These are phyloP conservation scores for Platorchestia sp. DNA, from an alignment of 1,140 invertebrate genomes.

Conservation along the genomic window DNA sequence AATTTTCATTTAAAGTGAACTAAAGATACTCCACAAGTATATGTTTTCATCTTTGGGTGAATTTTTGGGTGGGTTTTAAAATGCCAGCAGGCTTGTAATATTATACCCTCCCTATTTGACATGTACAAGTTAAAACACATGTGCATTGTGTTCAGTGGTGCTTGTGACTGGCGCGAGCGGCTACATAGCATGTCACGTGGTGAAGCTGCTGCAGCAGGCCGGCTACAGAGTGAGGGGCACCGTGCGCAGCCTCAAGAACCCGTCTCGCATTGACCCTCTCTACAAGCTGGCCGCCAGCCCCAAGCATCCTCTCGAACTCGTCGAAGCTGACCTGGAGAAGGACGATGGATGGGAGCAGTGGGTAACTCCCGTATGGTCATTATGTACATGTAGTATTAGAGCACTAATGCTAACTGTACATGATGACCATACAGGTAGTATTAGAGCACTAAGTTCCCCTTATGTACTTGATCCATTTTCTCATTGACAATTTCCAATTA, in stretches of 20 bases:
- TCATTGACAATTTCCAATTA: no score
- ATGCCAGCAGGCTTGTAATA: no score
- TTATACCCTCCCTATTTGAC: no score
- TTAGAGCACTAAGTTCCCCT: no score
- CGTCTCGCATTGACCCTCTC: slow-evolving; percentile 71
- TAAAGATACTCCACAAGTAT: no score
- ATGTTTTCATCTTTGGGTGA: no score
- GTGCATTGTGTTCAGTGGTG: slow-evolving; percentile 69
- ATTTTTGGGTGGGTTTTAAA: no score
- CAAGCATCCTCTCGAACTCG: slow-evolving; percentile 72
- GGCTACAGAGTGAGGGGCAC: slow-evolving; percentile 75
- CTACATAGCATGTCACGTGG: slow-evolving; percentile 75
- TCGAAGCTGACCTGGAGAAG: slow-evolving; percentile 72
- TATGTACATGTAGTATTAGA: background rate
- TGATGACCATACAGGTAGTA: no score
- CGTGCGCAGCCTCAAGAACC: slow-evolving; percentile 73
- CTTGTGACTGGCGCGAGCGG: slow-evolving; percentile 77
- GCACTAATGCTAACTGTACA: background rate
- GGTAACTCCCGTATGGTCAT: background rate
- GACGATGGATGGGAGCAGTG: slow-evolving; percentile 71
- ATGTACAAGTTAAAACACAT: background rate
- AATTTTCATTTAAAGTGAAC: no score
- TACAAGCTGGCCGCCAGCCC: slow-evolving; percentile 72
- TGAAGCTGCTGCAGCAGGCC: slow-evolving; percentile 73
- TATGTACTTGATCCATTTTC: no score